Evolutionary conservation across 2,888 invertebrate species (phyloP).

Genomic region (Spodoptera littoralis): DNA sequence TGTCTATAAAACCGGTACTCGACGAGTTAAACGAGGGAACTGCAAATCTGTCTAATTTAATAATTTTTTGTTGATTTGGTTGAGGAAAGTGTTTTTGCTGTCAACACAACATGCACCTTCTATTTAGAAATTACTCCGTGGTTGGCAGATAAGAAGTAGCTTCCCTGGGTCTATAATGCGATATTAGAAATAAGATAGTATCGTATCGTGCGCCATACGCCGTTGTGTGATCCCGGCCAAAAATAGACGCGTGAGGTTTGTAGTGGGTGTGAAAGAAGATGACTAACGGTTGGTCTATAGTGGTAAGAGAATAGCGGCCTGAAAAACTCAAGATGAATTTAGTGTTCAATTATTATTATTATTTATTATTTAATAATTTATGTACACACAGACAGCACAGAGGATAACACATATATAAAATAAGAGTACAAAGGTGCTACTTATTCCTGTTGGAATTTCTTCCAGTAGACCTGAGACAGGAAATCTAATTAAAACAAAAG

Average conservation of each 20-base stretch:
- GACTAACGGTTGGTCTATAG: background rate
- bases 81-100: background rate
- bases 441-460: too few species aligned
- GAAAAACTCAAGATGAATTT: background rate
- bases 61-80: too few species aligned
- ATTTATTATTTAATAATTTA: too few species aligned
- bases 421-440: too few species aligned
- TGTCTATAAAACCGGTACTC: too few species aligned
- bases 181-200: slow-evolving; percentile 48
- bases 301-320: background rate
- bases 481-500: too few species aligned
- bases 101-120: slow-evolving; percentile 1
- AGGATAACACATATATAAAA: too few species aligned
- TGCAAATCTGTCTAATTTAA: too few species aligned
- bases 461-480: too few species aligned
- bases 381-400: too few species aligned
- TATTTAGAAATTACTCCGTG: slow-evolving; percentile 27
- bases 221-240: slow-evolving; percentile 38
- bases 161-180: slow-evolving; percentile 43
- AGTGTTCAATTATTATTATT: too few species aligned
- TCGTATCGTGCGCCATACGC: slow-evolving; percentile 31
- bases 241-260: slow-evolving; percentile 38
- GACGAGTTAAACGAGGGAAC: too few species aligned
- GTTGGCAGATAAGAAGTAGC: slow-evolving; percentile 34
- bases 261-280: slow-evolving; percentile 34